Evolutionary conservation across 2,888 invertebrate genomes (phyloP), one percentile per base, ranked within the genome.

Genomic region (Rutpela maculata): DNA sequence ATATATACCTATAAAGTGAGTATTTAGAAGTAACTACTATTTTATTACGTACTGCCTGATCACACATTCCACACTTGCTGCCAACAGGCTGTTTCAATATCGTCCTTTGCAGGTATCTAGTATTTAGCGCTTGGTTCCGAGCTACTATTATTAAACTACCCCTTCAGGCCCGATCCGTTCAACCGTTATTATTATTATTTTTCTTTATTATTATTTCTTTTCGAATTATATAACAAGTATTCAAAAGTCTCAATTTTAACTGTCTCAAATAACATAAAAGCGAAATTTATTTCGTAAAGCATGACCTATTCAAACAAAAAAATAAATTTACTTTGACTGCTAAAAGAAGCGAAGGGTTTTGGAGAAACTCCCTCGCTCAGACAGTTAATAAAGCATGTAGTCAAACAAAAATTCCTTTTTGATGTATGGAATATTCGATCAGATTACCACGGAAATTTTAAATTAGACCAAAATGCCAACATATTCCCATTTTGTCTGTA

Each of bases 401-500:
- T 68, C 72, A 72, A 75, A 78, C 63, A 70, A 69, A 26, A 71
- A 71, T 50, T 75, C 70, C 59, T 72, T 75, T 74, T 78, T 71
- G 72, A 72, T 65, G 57, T 78, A 63, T 70, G 11, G 19, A 75
- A 75, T 35, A 60, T 60, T 71, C 71, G 43, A 62, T 62, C 62
- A 70, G 63, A 78, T 74, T 75, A 75, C 72, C 62, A 38, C 67
- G 55, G 69, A 75, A 78, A 71, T 76, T 74, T 76, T 74, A 63
- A 77, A 75, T 63, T 67, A 73, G 62, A 38, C 31, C 63, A 50
- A 75, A 75, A 78, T 72, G 43, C 38, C 69, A 17, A 57, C 69
- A 38, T 67, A 56, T 55, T 19, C 56, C 55, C 67, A 31, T 59
- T 69, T 69, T n/a, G 31, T 69, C 35, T 38, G 57, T 18, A 57